Evolutionary conservation across 2,797 vertebrate species (phyloP), one percentile per base, ranked within the genome.

Genomic region (Potorous gilbertii): DNA sequence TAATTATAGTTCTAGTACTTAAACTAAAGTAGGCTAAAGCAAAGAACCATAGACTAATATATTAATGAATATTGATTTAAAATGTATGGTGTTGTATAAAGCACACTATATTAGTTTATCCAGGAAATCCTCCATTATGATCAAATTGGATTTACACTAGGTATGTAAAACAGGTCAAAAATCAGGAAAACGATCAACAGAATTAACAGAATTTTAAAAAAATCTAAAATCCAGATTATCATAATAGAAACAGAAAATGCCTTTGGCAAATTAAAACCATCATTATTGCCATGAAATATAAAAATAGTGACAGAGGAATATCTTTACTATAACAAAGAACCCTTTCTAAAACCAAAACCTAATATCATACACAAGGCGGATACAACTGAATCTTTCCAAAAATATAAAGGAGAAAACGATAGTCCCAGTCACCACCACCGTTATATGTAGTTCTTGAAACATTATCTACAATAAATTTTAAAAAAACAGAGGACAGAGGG

Each of bases 181-280:
- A 66, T 0, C 52, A 74, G 29, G 66, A 93, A 93, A 95, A 62
- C 46, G 66, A 94, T 91, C 18, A 0, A 1, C 90, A 57, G 54
- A 62, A 28, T 0, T 95, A 3, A 62, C 92, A 40, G 21, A 92
- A 56, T 56, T 57, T 52, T 0, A 74, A 57, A 40, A 87, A 95
- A 92, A 90, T 66, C 66, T 62, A 96, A 91, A 34, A 93, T 90
- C 18, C 94, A 4, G 18, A 54, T 1, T 90, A 92, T 28, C 56
- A 90, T 95, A 95, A 93, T 54, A 55, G 66, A 96, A 96, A 55
- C 24, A 52, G 90, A 94, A 87, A 46, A 81, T 81, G 66, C 66
- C 18, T 81, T 81, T n/a, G 62, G 16, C 14, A 74, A 74, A 81
- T 18, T 40, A 81, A 81, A 81, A 81, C 0, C 10, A 0, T 46